These are phyloP conservation scores for Carcina quercana DNA, from an alignment of 2,888 invertebrate genomes.

Conservation along the genomic window DNA sequence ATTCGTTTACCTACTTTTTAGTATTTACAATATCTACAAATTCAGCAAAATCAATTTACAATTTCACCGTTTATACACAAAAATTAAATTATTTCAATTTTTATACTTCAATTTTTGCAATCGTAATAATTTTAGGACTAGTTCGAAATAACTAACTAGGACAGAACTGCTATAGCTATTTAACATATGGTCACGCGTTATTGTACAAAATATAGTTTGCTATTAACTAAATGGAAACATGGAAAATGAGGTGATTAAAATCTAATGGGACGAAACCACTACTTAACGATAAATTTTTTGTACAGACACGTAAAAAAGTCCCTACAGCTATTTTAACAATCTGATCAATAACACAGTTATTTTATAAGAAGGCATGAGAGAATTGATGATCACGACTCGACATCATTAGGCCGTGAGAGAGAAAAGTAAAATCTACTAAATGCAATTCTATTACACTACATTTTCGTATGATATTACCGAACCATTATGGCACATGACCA, in stretches of 20 bases:
- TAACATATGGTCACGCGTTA: conserved; percentile 56
- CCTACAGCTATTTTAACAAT: conserved; percentile 26
- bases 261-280: conserved; percentile 31
- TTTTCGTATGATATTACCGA: conserved; percentile 24
- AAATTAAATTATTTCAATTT: conserved; percentile 18
- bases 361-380: conserved; percentile 42
- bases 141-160: conserved; percentile 69
- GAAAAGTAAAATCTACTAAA: conserved; percentile 49
- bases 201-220: conserved; percentile 48
- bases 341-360: conserved; percentile 1
- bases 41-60: conserved; percentile 48
- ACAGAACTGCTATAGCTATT: conserved; percentile 58
- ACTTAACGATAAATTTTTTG: conserved; percentile 38
- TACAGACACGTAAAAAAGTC: conserved; percentile 56
- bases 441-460: conserved; percentile 29
- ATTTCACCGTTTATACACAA: conserved; percentile 34
- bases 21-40: conserved; percentile 69
- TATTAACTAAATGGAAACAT: conserved; percentile 13
- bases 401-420: conserved; percentile 43
- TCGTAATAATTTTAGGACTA: conserved; percentile 64
- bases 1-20: conserved; percentile 52
- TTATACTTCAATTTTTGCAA: conserved; percentile 22
- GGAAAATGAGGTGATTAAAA: conserved; percentile 23
- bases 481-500: conserved; percentile 39
- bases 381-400: conserved; percentile 50